phyloP scores from a whole-genome alignment of 2,888 invertebrate species.

The Diadromus collaris region DNA sequence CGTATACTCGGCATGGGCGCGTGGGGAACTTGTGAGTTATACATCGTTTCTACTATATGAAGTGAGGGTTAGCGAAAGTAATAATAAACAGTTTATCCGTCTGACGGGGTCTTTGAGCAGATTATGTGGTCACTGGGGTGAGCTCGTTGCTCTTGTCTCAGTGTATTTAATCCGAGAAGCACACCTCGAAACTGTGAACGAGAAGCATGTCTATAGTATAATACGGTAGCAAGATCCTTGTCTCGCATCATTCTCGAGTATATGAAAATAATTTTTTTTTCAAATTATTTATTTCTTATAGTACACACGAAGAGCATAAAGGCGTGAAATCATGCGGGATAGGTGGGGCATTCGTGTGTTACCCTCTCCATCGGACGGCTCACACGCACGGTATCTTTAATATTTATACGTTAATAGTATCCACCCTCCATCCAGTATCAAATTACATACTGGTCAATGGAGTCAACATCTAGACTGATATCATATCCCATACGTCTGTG shows the following conservation, averaged over 20 bases:
- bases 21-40: conserved; percentile 3
- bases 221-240: conserved; percentile 66
- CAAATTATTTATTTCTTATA: no score
- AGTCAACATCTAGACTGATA: conserved; percentile 43
- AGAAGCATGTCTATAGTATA: conserved; percentile 54
- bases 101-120: conserved; percentile 67
- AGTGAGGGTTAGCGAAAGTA: conserved; percentile 64
- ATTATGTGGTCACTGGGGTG: conserved; percentile 65
- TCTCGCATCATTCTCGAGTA: conserved; percentile 63
- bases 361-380: conserved; percentile 25
- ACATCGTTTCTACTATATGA: conserved; percentile 36
- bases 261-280: conserved; percentile 9
- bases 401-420: conserved; percentile 69
- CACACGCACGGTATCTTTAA: conserved; percentile 66
- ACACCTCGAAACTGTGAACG: conserved; percentile 26
- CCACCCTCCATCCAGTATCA: conserved; percentile 54
- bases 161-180: conserved; percentile 66
- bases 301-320: conserved; percentile 18
- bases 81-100: conserved; percentile 77
- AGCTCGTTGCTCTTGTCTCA: conserved; percentile 38
- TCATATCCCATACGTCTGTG: neutral
- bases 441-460: conserved; percentile 37
- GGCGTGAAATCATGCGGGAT: conserved; percentile 10
- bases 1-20: conserved; percentile 40
- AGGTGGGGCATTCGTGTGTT: conserved; percentile 38